Percentiles rank a stretch among this genome's conserved stretches.
Conservation (phyloP, 1,140 invertebrate species). For the Chelonus insularis region DNA sequence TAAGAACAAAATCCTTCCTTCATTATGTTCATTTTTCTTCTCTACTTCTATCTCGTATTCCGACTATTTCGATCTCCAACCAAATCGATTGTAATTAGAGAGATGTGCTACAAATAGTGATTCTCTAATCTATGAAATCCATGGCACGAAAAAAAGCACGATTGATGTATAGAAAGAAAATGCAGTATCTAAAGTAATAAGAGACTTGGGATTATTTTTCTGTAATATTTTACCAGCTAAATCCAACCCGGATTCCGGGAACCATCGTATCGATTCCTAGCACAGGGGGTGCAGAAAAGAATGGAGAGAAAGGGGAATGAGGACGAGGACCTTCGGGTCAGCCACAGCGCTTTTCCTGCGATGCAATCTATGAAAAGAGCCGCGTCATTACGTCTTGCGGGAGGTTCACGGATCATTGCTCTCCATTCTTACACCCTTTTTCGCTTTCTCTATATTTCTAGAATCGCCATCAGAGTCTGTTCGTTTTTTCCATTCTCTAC, state of each 20-base stretch:
- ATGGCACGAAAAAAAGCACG: neutral
- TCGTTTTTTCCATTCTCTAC: constrained; percentile 8
- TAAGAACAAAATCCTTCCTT: constrained; percentile 8
- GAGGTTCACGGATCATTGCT: constrained; percentile 59
- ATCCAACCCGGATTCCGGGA: constrained; percentile 47
- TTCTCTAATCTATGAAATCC: no score
- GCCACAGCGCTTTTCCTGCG: constrained; percentile 53
- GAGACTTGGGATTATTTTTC: constrained; percentile 47
- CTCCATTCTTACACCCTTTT: constrained; percentile 37
- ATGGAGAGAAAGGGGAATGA: constrained; percentile 29
- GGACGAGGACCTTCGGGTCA: constrained; percentile 13
- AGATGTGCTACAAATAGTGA: no score
- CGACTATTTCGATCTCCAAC: no score
- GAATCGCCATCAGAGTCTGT: constrained; percentile 4
- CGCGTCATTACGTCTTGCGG: constrained; percentile 59
- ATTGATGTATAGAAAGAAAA: no score
- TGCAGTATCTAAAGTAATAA: neutral
- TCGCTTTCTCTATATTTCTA: constrained; percentile 25
- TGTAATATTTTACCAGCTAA: constrained; percentile 53
- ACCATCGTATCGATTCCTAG: constrained; percentile 53
- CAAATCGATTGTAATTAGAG: no score
- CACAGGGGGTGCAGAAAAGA: constrained; percentile 39
- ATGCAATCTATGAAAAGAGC: constrained; percentile 62
- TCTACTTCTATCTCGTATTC: neutral
- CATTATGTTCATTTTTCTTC: neutral